A percentile compares a stretch with the other conserved stretches of the same genome.
Conservation (phyloP, 2,797 vertebrate species). For the Typhlichthys eigenmanni region DNA sequence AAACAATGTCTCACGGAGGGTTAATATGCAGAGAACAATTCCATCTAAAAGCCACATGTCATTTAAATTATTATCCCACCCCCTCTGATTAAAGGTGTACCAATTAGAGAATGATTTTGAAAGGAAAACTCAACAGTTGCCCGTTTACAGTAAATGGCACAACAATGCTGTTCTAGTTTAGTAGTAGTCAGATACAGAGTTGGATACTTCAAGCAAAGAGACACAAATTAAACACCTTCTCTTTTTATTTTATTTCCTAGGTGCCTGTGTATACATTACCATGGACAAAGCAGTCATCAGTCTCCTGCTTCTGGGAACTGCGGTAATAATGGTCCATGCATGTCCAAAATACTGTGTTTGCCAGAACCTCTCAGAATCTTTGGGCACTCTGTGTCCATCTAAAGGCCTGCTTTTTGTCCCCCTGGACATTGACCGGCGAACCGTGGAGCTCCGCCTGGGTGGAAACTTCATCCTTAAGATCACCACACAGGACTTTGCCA, state of each 20-base stretch:
- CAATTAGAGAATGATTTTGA: too few species aligned
- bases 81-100: too few species aligned
- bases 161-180: not conserved
- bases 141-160: too few species aligned
- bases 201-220: not conserved
- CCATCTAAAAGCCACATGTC: too few species aligned
- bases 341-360: constrained; percentile 99
- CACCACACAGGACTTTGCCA: constrained; percentile 92
- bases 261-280: constrained; percentile 83
- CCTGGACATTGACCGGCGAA: constrained; percentile 90
- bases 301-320: constrained; percentile 94
- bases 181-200: not conserved
- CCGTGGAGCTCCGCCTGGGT: constrained; percentile 94
- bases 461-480: constrained; percentile 98
- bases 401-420: constrained; percentile 98
- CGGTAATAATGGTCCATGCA: constrained; percentile 84
- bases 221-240: not conserved
- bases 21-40: too few species aligned
- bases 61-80: too few species aligned
- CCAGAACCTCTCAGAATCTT: constrained; percentile 97
- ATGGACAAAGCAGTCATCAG: constrained; percentile 96
- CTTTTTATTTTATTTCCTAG: constrained; percentile 63
- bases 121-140: too few species aligned
- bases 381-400: constrained; percentile 94
- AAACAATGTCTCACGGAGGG: too few species aligned